Percentiles rank a stretch among this genome's conserved stretches.
Evolutionary conservation across 2,888 invertebrate species (phyloP).

Genomic region (Anoplius nigerrimus): DNA sequence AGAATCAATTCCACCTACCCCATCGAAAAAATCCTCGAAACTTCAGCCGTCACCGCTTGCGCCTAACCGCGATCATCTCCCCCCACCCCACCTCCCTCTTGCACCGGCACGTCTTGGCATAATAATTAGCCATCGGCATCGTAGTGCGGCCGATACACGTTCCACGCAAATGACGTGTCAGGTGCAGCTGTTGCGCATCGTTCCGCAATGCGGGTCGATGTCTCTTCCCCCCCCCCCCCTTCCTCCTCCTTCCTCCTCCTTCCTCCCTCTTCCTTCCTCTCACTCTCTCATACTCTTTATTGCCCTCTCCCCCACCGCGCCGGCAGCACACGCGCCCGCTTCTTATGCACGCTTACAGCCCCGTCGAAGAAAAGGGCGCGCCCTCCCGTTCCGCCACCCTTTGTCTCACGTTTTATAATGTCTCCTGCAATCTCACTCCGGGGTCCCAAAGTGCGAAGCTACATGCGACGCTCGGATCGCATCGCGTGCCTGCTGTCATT

Average conservation of each 20-base stretch:
- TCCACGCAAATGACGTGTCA: slow-evolving; percentile 70
- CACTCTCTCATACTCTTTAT: background rate
- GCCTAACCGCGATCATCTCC: too few species aligned
- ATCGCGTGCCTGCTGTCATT: slow-evolving; percentile 58
- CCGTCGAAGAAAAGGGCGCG: background rate
- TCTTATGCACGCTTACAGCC: slow-evolving; percentile 2
- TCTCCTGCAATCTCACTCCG: slow-evolving; percentile 37
- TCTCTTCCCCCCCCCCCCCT: background rate
- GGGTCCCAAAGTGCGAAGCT: slow-evolving; percentile 50
- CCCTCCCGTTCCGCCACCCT: slow-evolving; percentile 24
- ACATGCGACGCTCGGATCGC: slow-evolving; percentile 46
- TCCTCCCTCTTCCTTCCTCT: too few species aligned
- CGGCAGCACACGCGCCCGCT: background rate
- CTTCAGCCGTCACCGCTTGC: too few species aligned
- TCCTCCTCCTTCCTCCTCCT: background rate
- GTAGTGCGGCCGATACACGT: slow-evolving; percentile 62
- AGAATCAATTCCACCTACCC: too few species aligned
- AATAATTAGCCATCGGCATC: slow-evolving; percentile 66
- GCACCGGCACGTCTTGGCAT: slow-evolving; percentile 62
- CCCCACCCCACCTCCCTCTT: slow-evolving; percentile 27
- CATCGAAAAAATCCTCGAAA: too few species aligned
- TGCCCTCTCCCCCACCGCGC: too few species aligned
- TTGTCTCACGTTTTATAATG: slow-evolving; percentile 41
- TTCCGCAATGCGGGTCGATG: slow-evolving; percentile 67
- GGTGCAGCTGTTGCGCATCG: slow-evolving; percentile 70